Conservation (phyloP, 2,113 vertebrate species). For the Agelaius tricolor region DNA sequence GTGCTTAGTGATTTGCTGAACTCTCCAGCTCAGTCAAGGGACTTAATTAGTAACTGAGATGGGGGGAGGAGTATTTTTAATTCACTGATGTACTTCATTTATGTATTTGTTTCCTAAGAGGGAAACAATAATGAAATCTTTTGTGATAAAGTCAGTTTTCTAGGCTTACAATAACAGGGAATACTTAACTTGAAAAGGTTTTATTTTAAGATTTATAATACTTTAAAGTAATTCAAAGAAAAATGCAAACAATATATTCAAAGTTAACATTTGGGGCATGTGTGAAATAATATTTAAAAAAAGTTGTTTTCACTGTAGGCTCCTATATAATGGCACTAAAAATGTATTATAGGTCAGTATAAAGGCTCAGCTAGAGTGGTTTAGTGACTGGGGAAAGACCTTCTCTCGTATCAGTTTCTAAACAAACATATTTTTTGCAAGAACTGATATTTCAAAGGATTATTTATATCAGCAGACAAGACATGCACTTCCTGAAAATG, state of each 20-base stretch:
- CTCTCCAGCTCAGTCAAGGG: neutral
- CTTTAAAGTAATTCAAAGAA: neutral
- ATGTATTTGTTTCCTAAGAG: neutral
- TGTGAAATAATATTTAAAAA: neutral
- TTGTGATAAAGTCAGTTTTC: neutral
- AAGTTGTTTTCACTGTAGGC: neutral
- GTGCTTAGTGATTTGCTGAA: neutral
- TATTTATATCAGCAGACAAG: neutral
- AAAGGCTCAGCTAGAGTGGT: neutral
- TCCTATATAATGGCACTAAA: neutral
- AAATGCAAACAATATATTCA: neutral
- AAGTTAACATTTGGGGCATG: neutral
- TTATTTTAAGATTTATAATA: neutral
- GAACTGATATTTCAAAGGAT: neutral
- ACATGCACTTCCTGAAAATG: neutral
- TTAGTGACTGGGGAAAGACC: neutral
- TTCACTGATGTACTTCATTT: neutral
- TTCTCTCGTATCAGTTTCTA: neutral
- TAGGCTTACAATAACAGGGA: neutral
- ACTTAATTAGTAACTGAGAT: neutral
- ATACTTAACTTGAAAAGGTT: neutral
- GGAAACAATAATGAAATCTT: neutral
- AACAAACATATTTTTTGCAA: neutral
- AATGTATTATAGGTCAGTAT: neutral
- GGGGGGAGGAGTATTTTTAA: neutral